Evolutionary conservation across 1,140 invertebrate genomes (phyloP), one percentile per base, ranked within the genome.

Genomic region (Drosophila kanapiae): DNA sequence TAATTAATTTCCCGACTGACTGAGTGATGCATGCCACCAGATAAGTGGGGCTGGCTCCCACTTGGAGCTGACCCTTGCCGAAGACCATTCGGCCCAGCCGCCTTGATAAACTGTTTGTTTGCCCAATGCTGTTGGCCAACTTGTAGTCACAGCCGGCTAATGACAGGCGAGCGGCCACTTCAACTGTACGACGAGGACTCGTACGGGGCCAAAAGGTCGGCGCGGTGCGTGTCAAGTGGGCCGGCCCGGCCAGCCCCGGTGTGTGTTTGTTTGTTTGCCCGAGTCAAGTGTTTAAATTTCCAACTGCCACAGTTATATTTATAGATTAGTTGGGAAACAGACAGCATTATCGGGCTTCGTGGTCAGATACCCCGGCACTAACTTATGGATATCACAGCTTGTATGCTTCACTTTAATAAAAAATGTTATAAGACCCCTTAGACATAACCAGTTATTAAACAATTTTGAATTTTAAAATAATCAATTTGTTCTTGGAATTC

Each of bases 21-120:
- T 88, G 80, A 83, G 77, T 88, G 85, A 90, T 90, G 85, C 84
- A 90, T 90, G 84, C 84, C 78, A 90, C 64, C 67, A 80, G 85
- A 88, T 88, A 88, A 84, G 63, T 68, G 74, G 56, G 31, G 23
- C 48, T 45, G 40, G 29, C 54, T 45, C 40, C 57, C 23, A 68
- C 42, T 60, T 18, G 43, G 27, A 27, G 53, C 76, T 78, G 74
- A 78, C 75, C 75, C 75, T 78, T 71, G 43, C 43, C 49, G 42
- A 11, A n/a, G 67, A 31, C 60, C 48, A 40, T 27, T 38, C 31
- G 51, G 29, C 31, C 18, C 59, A 45, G 65, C 37, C 29, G 67
- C 47, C 67, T 71, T 72, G 68, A 72, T 74, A 74, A 74, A 74
- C 70, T 72, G 70, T 72, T 74, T 74, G 70, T 51, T 74, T 72